phyloP scores from a whole-genome alignment of 2,888 invertebrate species.

The Caenorhabditis virilis region DNA sequence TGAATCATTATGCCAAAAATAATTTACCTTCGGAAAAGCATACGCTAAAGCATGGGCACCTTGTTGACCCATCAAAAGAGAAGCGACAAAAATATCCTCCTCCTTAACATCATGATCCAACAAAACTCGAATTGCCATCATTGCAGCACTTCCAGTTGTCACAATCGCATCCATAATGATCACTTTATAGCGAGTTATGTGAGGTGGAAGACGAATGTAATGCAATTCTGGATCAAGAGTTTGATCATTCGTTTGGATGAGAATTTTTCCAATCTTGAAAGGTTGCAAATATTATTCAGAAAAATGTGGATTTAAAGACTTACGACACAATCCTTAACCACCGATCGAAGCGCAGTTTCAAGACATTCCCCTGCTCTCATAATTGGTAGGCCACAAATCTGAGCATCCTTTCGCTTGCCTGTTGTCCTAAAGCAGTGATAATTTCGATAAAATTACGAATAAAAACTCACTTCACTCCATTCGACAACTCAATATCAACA shows the following conservation, averaged over 20 bases:
- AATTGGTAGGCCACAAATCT: conserved; percentile 94
- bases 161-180: conserved; percentile 99
- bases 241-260: conserved; percentile 79
- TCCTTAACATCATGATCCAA: conserved; percentile 97
- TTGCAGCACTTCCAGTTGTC: conserved; percentile 86
- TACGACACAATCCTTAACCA: conserved; percentile 70
- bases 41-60: conserved; percentile 98
- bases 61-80: conserved; percentile 88
- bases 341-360: conserved; percentile 97
- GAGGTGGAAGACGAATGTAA: conserved; percentile 92
- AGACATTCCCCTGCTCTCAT: conserved; percentile 97
- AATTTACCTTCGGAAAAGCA: conserved; percentile 85
- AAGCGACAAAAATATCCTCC: conserved; percentile 86
- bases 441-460: too few relatives aligned
- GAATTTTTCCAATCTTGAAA: conserved; percentile 88
- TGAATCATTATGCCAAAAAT: neutral
- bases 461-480: conserved; percentile 73
- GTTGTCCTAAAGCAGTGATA: conserved; percentile 40
- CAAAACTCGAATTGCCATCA: conserved; percentile 97
- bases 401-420: conserved; percentile 50
- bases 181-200: conserved; percentile 91
- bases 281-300: too few relatives aligned
- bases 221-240: conserved; percentile 96
- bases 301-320: too few relatives aligned
- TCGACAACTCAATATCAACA: conserved; percentile 76